These are phyloP conservation scores for Limnothrissa miodon DNA, from an alignment of 2,113 vertebrate genomes.

Conservation along the genomic window DNA sequence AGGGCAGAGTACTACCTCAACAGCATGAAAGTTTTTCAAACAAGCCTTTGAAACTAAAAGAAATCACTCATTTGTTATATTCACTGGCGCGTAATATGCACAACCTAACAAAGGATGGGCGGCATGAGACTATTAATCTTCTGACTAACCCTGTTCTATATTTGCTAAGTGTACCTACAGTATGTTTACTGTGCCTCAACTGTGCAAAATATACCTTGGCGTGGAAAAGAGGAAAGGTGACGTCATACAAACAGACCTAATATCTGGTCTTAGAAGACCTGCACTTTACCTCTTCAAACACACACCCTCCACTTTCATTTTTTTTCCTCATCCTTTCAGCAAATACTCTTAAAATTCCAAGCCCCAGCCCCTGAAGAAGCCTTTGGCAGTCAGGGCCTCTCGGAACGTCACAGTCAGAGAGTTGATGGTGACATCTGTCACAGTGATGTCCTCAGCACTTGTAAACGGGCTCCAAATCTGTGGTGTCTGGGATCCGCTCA, in stretches of 20 bases:
- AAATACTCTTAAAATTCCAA: conserved; percentile 69
- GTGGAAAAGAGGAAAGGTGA: not conserved
- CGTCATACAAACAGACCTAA: not conserved
- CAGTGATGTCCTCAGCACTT: conserved; percentile 82
- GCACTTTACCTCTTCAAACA: not conserved
- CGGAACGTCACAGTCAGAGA: conserved; percentile 95
- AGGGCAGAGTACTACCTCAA: not conserved
- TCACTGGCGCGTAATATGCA: not conserved
- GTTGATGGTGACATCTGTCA: conserved; percentile 97
- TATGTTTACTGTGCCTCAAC: not conserved
- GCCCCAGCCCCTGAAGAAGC: conserved; percentile 90
- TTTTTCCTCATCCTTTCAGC: not conserved
- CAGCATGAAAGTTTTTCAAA: not conserved
- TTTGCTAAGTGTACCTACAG: not conserved
- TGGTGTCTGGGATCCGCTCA: conserved; percentile 22
- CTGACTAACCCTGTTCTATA: not conserved
- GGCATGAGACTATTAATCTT: not conserved
- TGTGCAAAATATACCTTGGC: not conserved
- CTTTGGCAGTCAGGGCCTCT: conserved; percentile 86
- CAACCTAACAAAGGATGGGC: not conserved
- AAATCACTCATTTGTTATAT: not conserved
- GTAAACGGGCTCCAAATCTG: conserved; percentile 57
- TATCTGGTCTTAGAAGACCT: not conserved
- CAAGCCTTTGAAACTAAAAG: not conserved
- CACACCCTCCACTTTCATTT: not conserved